phyloP scores from a whole-genome alignment of 2,797 vertebrate genomes.

The Atherinosoma microstoma region DNA sequence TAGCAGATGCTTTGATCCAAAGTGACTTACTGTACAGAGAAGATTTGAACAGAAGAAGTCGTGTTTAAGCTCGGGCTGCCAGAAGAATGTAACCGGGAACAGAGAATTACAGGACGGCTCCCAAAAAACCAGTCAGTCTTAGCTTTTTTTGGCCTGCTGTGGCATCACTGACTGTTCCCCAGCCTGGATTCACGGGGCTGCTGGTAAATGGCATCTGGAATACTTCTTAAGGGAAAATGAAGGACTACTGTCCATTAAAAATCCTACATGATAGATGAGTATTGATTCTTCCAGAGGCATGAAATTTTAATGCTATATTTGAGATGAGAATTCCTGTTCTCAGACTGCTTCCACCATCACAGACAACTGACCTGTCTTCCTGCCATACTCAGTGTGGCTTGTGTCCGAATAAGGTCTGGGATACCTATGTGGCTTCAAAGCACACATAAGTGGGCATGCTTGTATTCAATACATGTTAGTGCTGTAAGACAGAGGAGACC shows the following conservation, averaged over 20 bases:
- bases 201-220: constrained; percentile 49
- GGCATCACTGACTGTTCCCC: constrained; percentile 24
- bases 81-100: constrained; percentile 48
- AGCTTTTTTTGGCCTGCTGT: constrained; percentile 37
- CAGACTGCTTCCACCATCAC: constrained; percentile 75
- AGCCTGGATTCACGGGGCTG: constrained; percentile 46
- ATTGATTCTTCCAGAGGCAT: constrained; percentile 66
- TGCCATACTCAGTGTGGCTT: constrained; percentile 80
- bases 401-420: constrained; percentile 58
- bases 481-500: constrained; percentile 48
- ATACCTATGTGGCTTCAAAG: constrained; percentile 65
- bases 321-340: constrained; percentile 54
- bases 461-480: constrained; percentile 63
- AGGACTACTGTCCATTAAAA: constrained; percentile 28
- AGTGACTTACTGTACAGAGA: constrained; percentile 75
- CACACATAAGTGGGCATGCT: constrained; percentile 58
- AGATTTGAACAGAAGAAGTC: constrained; percentile 53
- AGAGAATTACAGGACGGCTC: constrained; percentile 40
- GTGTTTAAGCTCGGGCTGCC: constrained; percentile 55
- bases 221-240: constrained; percentile 31
- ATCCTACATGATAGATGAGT: constrained; percentile 38
- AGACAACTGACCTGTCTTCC: constrained; percentile 80
- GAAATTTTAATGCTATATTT: constrained; percentile 44
- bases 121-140: constrained; percentile 36
- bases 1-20: constrained; percentile 78